Evolutionary conservation across 2,797 vertebrate genomes (phyloP).

Genomic region (Ciconia nigra): DNA sequence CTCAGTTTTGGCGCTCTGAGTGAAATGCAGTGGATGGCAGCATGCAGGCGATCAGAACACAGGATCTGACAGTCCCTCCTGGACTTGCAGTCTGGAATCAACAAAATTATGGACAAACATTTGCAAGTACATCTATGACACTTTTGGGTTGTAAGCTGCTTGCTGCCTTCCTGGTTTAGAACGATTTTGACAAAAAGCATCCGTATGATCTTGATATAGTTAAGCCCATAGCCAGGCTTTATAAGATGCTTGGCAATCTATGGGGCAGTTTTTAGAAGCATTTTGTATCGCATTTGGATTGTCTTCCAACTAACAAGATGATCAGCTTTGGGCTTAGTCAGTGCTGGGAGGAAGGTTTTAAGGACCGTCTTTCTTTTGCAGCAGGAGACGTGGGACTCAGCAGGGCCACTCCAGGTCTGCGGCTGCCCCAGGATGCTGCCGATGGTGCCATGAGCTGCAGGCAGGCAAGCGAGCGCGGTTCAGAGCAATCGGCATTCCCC

Average conservation of each 20-base stretch:
- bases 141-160: background rate
- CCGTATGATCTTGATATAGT: background rate
- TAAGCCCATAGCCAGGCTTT: conserved; percentile 23
- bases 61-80: conserved; percentile 25
- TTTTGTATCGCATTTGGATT: background rate
- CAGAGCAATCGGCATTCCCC: background rate
- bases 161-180: background rate
- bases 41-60: background rate
- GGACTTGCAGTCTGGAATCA: conserved; percentile 17
- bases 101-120: background rate
- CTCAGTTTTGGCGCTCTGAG: background rate
- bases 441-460: background rate
- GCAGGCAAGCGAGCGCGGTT: fast-evolving
- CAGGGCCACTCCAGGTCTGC: background rate
- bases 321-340: background rate
- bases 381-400: fast-evolving
- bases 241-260: background rate
- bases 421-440: background rate
- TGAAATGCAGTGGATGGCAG: background rate
- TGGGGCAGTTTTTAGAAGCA: background rate
- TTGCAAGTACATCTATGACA: background rate
- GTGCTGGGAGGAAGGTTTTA: background rate
- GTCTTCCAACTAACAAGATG: background rate
- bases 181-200: background rate
- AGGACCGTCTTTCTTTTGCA: background rate